Percentiles rank a stretch among this genome's conserved stretches.
Conservation (phyloP, 2,888 invertebrate species). For the Pristionchus exspectatus region DNA sequence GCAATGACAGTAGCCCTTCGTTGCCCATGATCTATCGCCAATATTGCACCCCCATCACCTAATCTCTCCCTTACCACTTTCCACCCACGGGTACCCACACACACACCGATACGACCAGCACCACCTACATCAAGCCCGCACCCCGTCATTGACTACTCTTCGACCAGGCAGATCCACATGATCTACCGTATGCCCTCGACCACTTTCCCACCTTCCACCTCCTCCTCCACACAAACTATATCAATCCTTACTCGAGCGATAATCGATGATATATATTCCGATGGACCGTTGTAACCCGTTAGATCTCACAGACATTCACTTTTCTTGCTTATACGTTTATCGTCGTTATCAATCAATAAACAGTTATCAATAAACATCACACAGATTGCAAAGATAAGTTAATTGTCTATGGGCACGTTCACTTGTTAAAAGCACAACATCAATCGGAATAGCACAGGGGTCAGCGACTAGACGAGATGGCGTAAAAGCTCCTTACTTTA, state of each 20-base stretch:
- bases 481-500: conserved; percentile 17
- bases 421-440: conserved; percentile 1
- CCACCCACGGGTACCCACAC: conserved; percentile 1
- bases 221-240: neutral
- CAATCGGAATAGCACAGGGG: conserved; percentile 10
- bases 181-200: neutral
- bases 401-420: neutral
- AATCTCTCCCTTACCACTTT: neutral
- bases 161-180: neutral
- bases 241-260: neutral
- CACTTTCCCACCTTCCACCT: neutral
- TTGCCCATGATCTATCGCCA: conserved; percentile 1
- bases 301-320: conserved; percentile 41
- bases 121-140: neutral
- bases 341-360: conserved; percentile 23
- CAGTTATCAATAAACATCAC: neutral
- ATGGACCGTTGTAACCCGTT: conserved; percentile 31
- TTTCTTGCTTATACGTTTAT: conserved; percentile 24
- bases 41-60: neutral
- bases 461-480: neutral
- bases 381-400: neutral
- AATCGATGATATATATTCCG: conserved; percentile 24
- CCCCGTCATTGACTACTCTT: conserved; percentile 4
- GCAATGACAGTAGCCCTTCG: neutral
- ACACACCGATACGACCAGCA: conserved; percentile 16